Evolutionary conservation across 2,113 vertebrate species (phyloP), one percentile per base, ranked within the genome.

Genomic region (Cercopithecus mona): DNA sequence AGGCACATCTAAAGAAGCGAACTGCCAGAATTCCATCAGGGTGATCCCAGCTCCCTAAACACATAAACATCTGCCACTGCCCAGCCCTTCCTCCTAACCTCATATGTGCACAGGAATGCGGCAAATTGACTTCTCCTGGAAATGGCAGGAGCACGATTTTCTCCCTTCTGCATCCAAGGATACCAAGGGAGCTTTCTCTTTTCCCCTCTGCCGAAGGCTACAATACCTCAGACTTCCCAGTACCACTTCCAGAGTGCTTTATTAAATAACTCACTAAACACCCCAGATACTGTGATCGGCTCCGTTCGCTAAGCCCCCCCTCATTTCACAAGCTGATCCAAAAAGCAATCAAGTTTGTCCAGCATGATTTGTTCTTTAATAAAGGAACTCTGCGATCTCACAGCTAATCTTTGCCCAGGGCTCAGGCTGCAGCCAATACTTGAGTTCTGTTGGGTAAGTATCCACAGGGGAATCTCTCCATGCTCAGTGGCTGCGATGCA

Each of bases 301-400:
- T 27, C 1, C 16, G 61, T 85, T 95, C 22, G 18, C 81, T 80
- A 93, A 97, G 75, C 85, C 81, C 84, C 70, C 57, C 76, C 70
- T 97, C 78, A 79, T 92, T 96, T 93, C 48, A 95, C 80, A 61
- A 79, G 66, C 86, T 57, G 95, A 92, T 96, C 87, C 40, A 0
- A 93, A 95, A 97, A 96, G 84, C 97, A 96, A 96, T 98, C 94
- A 88, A 30, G 40, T 97, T 97, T 96, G 94, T 97, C 95, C 96
- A 94, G 88, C 73, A 48, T 98, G 97, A 97, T 98, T 98, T 98
- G 96, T 97, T 96, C 87, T 97, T 98, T 98, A 97, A 97, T 98
- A 97, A 98, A 97, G 95, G 95, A 97, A 95, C 93, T 84, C 92
- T 2, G 32, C 4, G 27, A 95, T 95, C 95, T 94, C 94, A 96